Evolutionary conservation across 2,797 vertebrate genomes (phyloP), one percentile per base, ranked within the genome.

Genomic region (Gymnoscopelus microlampas): DNA sequence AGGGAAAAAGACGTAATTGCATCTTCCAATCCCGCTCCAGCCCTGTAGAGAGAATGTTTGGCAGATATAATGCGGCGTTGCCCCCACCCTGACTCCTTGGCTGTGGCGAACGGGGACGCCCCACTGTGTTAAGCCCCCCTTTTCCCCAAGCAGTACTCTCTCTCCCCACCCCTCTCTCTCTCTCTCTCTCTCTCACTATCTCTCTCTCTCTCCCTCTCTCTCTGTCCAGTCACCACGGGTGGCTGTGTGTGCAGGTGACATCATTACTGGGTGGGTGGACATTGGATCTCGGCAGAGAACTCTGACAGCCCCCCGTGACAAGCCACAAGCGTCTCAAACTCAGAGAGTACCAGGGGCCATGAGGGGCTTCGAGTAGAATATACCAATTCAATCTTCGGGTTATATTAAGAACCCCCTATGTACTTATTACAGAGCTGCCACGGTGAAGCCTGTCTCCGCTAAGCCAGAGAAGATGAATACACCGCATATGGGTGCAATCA

Each of bases 401-500:
- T 84, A 81, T 88, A 83, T 81, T 81, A 79, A 85, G 80, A 78
- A 60, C 58, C 47, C 68, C 60, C 60, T 24, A 13, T 76, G 77
- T 64, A 66, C 56, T 80, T 82, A 79, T 79, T 74, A 76, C 66
- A 72, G 49, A 14, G 66, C 51, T 60, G 44, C 59, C 74, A 70
- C 70, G 55, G 53, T 57, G 68, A 76, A 47, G 35, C 68, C 55
- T 35, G 61, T 79, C 59, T 73, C 61, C 74, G 70, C 58, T 69
- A 61, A 76, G 74, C 78, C 73, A 8, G 11, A 59, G 35, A 63
- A 15, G n/a, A 61, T 63, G 66, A 66, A 62, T 68, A 68, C 19
- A 59, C 44, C 57, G 62, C 35, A 60, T 81, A 80, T 80, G 66
- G 68, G 35, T 56, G 59, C 66, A 79, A 79, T 76, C 78, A 70